A percentile compares a stretch with the other conserved stretches of the same genome.
These are phyloP conservation scores for Synergus laeviventris DNA, from an alignment of 2,888 invertebrate species.

Conservation along the genomic window DNA sequence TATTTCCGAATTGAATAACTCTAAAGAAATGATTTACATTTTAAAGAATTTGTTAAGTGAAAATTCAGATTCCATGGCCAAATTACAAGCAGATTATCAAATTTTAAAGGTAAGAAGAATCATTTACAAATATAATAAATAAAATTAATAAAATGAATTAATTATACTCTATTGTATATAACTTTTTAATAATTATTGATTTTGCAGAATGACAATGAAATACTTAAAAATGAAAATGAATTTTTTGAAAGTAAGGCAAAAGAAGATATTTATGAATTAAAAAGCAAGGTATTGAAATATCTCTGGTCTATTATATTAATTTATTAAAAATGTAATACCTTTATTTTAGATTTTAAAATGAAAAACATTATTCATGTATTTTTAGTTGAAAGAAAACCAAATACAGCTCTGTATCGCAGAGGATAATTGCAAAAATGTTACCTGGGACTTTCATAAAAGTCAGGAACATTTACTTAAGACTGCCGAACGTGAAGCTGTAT, in stretches of 20 bases:
- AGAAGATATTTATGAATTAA: constrained; percentile 59
- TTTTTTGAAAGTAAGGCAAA: constrained; percentile 60
- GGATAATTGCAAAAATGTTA: constrained; percentile 59
- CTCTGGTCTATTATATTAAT: background rate
- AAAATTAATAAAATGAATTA: background rate
- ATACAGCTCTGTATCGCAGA: constrained; percentile 58
- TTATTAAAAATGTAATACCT: background rate
- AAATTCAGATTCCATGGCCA: constrained; percentile 62
- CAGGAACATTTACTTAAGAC: constrained; percentile 59
- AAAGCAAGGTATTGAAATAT: constrained; percentile 56
- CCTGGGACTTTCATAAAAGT: constrained; percentile 60
- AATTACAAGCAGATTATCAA: constrained; percentile 66
- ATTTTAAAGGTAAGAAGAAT: constrained; percentile 61
- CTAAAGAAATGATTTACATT: constrained; percentile 61
- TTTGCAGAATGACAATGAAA: constrained; percentile 66
- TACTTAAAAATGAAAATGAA: constrained; percentile 60
- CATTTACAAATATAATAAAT: constrained; percentile 6
- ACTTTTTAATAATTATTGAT: constrained; percentile 33
- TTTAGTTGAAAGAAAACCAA: constrained; percentile 61
- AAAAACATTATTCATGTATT: constrained; percentile 35
- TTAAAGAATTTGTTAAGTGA: constrained; percentile 62
- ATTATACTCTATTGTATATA: background rate
- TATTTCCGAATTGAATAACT: constrained; percentile 57
- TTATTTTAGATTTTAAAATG: constrained; percentile 11
- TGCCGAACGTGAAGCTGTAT: constrained; percentile 60